These are phyloP conservation scores for Calephelis perditalis DNA, from an alignment of 2,888 invertebrate species.

Conservation along the genomic window DNA sequence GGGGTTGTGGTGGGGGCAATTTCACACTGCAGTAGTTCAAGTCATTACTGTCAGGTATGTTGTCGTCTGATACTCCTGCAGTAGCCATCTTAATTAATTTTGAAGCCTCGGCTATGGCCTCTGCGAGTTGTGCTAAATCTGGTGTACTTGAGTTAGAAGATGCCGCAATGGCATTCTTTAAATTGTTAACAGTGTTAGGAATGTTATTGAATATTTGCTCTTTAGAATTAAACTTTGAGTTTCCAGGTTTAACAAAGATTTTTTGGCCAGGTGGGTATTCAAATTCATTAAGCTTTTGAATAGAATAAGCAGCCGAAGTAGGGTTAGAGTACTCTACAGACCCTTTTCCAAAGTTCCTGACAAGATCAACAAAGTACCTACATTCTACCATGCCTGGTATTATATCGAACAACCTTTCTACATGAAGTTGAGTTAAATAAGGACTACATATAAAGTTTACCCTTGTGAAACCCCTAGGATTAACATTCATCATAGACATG, in stretches of 20 bases:
- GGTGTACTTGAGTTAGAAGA: slow-evolving; percentile 43
- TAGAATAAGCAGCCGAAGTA: slow-evolving; percentile 79
- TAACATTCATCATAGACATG: slow-evolving; percentile 48
- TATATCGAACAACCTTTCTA: slow-evolving; percentile 92
- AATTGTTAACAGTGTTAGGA: slow-evolving; percentile 45
- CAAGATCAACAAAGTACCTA: slow-evolving; percentile 65
- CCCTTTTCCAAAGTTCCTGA: slow-evolving; percentile 65
- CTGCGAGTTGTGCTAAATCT: slow-evolving; percentile 83
- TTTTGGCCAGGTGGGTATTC: slow-evolving; percentile 94
- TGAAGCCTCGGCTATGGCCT: slow-evolving; percentile 88
- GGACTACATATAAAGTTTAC: slow-evolving; percentile 87
- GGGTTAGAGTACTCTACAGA: slow-evolving; percentile 55
- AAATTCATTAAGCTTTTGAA: slow-evolving; percentile 92
- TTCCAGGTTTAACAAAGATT: slow-evolving; percentile 85
- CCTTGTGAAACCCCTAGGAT: slow-evolving; percentile 76
- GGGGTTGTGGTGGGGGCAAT: slow-evolving; percentile 84
- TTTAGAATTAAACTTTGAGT: slow-evolving; percentile 42
- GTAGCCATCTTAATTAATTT: slow-evolving; percentile 83
- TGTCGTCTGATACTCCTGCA: slow-evolving; percentile 42
- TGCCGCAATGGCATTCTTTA: slow-evolving; percentile 48
- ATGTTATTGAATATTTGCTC: slow-evolving; percentile 43
- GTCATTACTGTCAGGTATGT: slow-evolving; percentile 44
- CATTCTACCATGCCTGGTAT: slow-evolving; percentile 80
- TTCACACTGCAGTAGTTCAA: slow-evolving; percentile 81
- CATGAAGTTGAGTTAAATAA: slow-evolving; percentile 82